These are phyloP conservation scores for Mercenaria mercenaria DNA, from an alignment of 1,140 invertebrate genomes.

Conservation along the genomic window DNA sequence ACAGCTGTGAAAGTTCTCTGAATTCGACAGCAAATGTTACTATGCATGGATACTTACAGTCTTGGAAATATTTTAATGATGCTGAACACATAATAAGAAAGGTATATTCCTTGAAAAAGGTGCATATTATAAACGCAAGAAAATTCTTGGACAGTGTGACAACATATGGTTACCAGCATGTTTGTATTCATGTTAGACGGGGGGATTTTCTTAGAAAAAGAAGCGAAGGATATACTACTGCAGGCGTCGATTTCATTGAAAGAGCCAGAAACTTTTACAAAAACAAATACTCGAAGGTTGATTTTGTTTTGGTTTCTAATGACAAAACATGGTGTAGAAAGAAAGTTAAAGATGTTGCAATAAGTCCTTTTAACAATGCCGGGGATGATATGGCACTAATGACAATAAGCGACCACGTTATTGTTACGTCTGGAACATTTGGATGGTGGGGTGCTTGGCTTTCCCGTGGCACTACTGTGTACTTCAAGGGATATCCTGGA, in stretches of 20 bases:
- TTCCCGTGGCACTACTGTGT: slow-evolving; percentile 77
- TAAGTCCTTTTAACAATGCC: slow-evolving; percentile 28
- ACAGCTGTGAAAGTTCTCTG: background rate
- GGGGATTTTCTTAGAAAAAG: background rate
- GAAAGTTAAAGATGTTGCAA: slow-evolving; percentile 59
- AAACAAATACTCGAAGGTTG: slow-evolving; percentile 30
- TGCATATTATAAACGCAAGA: background rate
- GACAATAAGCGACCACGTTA: slow-evolving; percentile 78
- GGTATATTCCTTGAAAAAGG: background rate
- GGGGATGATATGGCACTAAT: slow-evolving; percentile 81
- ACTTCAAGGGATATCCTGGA: slow-evolving; percentile 73
- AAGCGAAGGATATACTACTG: background rate
- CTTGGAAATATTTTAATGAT: slow-evolving; percentile 26
- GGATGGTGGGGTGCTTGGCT: slow-evolving; percentile 83
- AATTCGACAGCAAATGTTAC: background rate
- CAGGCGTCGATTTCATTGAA: slow-evolving; percentile 41
- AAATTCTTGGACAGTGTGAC: background rate
- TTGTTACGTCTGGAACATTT: slow-evolving; percentile 79
- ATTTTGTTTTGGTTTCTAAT: slow-evolving; percentile 72
- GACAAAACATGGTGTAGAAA: slow-evolving; percentile 68
- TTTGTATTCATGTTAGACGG: background rate
- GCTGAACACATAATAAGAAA: background rate
- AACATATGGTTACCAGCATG: background rate
- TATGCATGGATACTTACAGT: slow-evolving; percentile 15
- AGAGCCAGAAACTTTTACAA: slow-evolving; percentile 59